Evolutionary conservation across 1,140 invertebrate genomes (phyloP), one percentile per base, ranked within the genome.

Genomic region (Aphelenchoides fujianensis): DNA sequence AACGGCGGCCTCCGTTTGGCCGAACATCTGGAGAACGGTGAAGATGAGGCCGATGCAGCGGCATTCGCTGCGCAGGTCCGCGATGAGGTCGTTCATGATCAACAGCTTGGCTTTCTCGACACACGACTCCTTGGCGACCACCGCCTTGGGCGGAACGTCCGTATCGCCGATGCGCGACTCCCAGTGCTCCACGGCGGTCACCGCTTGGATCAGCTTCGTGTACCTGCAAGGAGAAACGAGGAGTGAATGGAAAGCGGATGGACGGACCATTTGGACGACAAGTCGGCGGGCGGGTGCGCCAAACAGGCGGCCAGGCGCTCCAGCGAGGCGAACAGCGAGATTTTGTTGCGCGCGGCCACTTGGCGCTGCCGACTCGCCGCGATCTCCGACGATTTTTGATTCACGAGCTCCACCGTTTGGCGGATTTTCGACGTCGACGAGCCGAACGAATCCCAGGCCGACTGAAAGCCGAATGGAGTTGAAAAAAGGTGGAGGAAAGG

Each of bases 271-370:
- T 57, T 69, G 27, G 32, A 7, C 2, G 28, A 27, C n/a, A 55
- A 2, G 23, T 74, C 66, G 19, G 72, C n/a, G 7, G 57, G 74
- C 30, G 5, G 34, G 7, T 30, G 35, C 30, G 59, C 30, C 12
- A 73, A 52, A 59, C 72, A 75, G n/a, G 12, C 36, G 36, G 31
- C 53, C 12, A 76, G 54, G 19, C 62, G 53, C 16, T 76, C 30
- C 3, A 76, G 3, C 1, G 77, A 79, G 23, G 30, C 37, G 31
- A 76, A 48, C 30, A 76, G 62, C 2, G 66, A 66, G 23, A 76
- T 72, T 69, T 79, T 78, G 19, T 76, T 79, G 12, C 78, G 30
- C 2, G 55, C 31, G 2, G 31, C 16, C 30, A 76, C 70, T 75
- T 76, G 75, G 32, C 59, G 16, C 23, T 30, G 41, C 53, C 72